phyloP scores from a whole-genome alignment of 2,797 vertebrate species.

The Leuciscus waleckii region DNA sequence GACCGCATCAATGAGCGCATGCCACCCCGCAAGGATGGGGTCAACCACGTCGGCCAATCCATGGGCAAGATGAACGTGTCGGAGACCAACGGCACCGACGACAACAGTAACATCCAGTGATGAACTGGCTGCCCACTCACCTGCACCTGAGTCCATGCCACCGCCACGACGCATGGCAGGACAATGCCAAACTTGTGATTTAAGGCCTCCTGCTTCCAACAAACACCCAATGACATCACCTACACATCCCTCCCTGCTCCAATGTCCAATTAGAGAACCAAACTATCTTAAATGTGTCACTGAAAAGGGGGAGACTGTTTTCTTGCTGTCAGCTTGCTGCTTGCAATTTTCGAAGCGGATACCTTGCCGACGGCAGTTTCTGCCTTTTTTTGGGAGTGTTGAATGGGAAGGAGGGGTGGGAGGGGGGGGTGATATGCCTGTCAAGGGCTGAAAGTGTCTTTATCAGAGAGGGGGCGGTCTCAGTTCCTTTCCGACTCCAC shows the following conservation, averaged over 20 bases:
- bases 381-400: slow-evolving; percentile 49
- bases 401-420: slow-evolving; percentile 54
- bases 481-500: slow-evolving; percentile 71
- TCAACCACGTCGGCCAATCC: slow-evolving; percentile 83
- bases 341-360: slow-evolving; percentile 49
- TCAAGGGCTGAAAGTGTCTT: slow-evolving; percentile 65
- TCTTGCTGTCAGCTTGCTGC: slow-evolving; percentile 71
- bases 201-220: slow-evolving; percentile 77
- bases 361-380: slow-evolving; percentile 58
- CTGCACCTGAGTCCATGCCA: slow-evolving; percentile 65
- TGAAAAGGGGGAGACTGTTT: slow-evolving; percentile 71
- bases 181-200: slow-evolving; percentile 78
- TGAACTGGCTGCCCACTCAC: slow-evolving; percentile 58
- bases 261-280: slow-evolving; percentile 60
- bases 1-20: slow-evolving; percentile 87
- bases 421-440: slow-evolving; percentile 60
- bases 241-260: slow-evolving; percentile 70
- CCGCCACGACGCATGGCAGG: slow-evolving; percentile 69
- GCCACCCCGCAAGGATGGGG: slow-evolving; percentile 82
- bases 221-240: slow-evolving; percentile 76
- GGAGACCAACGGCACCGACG: slow-evolving; percentile 85
- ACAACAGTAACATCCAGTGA: slow-evolving; percentile 87
- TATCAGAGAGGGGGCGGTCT: slow-evolving; percentile 63
- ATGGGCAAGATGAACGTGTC: slow-evolving; percentile 87
- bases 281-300: slow-evolving; percentile 63